Conservation (phyloP, 2,797 vertebrate genomes). For the Nothura maculosa region DNA sequence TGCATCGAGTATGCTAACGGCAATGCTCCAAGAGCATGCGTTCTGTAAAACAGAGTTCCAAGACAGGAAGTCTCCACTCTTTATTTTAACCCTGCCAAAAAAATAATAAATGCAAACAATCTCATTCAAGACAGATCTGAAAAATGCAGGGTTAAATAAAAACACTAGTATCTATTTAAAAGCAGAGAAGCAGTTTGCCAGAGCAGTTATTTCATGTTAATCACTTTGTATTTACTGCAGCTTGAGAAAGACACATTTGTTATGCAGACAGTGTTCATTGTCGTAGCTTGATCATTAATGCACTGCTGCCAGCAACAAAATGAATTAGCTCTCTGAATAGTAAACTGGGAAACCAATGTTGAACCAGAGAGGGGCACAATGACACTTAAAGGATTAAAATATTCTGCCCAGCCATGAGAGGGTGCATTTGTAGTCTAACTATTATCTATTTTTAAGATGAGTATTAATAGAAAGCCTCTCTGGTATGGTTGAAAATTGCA, state of each 20-base stretch:
- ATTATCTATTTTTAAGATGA: constrained; percentile 66
- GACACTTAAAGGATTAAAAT: constrained; percentile 72
- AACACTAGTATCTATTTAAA: constrained; percentile 64
- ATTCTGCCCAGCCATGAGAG: constrained; percentile 48
- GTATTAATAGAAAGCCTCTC: constrained; percentile 18
- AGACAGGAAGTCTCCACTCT: not conserved
- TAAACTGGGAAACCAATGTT: constrained; percentile 64
- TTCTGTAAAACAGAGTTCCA: not conserved
- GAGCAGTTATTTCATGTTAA: constrained; percentile 78
- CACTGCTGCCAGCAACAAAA: constrained; percentile 75
- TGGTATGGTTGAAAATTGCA: constrained; percentile 28
- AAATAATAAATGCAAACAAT: not conserved
- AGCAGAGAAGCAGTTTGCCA: constrained; percentile 64
- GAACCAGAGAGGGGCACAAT: constrained; percentile 63
- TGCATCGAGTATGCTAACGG: constrained; percentile 56
- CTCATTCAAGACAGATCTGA: constrained; percentile 4
- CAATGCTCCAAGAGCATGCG: constrained; percentile 18
- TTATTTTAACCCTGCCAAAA: not conserved
- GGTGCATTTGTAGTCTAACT: constrained; percentile 55
- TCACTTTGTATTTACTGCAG: constrained; percentile 79
- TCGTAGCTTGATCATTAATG: constrained; percentile 78
- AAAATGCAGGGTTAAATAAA: constrained; percentile 67
- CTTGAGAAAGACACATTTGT: constrained; percentile 81
- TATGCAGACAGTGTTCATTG: constrained; percentile 82
- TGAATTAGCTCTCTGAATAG: constrained; percentile 81